These are phyloP conservation scores for Archivesica marissinica DNA, from an alignment of 1,140 invertebrate genomes.

Conservation along the genomic window DNA sequence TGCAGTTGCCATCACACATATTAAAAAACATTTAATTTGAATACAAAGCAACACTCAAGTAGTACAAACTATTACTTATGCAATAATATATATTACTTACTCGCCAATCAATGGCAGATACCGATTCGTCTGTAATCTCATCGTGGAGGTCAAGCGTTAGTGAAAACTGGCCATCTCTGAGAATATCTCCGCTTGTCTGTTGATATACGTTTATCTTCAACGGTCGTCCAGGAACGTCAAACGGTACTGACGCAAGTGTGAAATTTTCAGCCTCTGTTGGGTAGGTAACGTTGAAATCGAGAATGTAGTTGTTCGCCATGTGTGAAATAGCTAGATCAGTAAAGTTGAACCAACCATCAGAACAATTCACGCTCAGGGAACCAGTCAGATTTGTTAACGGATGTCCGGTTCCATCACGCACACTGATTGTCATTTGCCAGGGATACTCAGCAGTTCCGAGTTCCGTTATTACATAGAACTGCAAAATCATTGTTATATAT, in stretches of 20 bases:
- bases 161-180: not conserved
- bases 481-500: too few species aligned
- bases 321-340: conserved; percentile 49
- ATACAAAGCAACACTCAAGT: too few species aligned
- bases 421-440: conserved; percentile 40
- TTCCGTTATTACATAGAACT: not conserved
- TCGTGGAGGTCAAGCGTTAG: conserved; percentile 68
- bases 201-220: conserved; percentile 49
- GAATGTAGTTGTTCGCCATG: conserved; percentile 63
- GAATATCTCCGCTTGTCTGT: conserved; percentile 33
- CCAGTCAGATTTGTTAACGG: conserved; percentile 14
- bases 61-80: too few species aligned
- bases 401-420: conserved; percentile 35
- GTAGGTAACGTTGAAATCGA: conserved; percentile 70
- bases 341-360: conserved; percentile 41
- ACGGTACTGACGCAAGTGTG: conserved; percentile 21
- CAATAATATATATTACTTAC: not conserved
- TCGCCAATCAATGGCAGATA: conserved; percentile 57
- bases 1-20: too few species aligned
- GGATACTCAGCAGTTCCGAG: conserved; percentile 46
- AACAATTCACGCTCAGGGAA: conserved; percentile 1
- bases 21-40: too few species aligned
- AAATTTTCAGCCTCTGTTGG: conserved; percentile 70
- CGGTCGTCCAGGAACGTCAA: conserved; percentile 50
- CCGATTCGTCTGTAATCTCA: conserved; percentile 41